These are phyloP conservation scores for Brachionus koreanus DNA, from an alignment of 1,140 invertebrate genomes.

Conservation along the genomic window DNA sequence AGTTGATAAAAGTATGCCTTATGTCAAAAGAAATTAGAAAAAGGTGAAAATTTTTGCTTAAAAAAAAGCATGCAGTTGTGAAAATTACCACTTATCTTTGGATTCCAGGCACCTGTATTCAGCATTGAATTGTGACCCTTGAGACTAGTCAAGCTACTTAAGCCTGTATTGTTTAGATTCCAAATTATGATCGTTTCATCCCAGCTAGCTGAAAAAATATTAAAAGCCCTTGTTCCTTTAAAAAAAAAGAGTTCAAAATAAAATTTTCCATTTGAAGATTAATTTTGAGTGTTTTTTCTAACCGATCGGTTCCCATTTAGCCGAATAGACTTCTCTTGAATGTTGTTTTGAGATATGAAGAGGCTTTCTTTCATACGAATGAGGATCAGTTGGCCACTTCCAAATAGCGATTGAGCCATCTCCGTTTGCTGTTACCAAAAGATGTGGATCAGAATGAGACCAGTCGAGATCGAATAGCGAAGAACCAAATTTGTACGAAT, in stretches of 20 bases:
- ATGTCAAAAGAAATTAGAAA: background rate
- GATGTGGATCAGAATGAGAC: background rate
- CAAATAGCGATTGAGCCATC: conserved; percentile 40
- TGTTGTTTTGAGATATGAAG: background rate
- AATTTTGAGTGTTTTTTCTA: no score
- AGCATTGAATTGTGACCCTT: conserved; percentile 3
- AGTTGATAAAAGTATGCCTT: conserved; percentile 11
- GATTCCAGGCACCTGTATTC: conserved; percentile 17
- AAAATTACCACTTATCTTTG: background rate
- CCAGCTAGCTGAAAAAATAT: conserved; percentile 37
- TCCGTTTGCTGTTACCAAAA: conserved; percentile 21
- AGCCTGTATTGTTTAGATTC: conserved; percentile 1
- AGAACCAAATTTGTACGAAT: background rate
- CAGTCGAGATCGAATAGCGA: conserved; percentile 40
- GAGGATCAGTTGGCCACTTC: background rate
- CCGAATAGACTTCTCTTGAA: background rate
- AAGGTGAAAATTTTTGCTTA: background rate
- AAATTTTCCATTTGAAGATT: background rate
- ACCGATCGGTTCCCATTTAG: conserved; percentile 37
- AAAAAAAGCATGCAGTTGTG: background rate
- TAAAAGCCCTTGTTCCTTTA: conserved; percentile 15
- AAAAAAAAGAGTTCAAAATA: background rate
- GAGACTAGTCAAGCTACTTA: background rate
- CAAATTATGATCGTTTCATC: conserved; percentile 44
- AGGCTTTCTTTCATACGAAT: background rate